These are phyloP conservation scores for Podarcis raffonei DNA, from an alignment of 2,113 vertebrate species.

Conservation along the genomic window DNA sequence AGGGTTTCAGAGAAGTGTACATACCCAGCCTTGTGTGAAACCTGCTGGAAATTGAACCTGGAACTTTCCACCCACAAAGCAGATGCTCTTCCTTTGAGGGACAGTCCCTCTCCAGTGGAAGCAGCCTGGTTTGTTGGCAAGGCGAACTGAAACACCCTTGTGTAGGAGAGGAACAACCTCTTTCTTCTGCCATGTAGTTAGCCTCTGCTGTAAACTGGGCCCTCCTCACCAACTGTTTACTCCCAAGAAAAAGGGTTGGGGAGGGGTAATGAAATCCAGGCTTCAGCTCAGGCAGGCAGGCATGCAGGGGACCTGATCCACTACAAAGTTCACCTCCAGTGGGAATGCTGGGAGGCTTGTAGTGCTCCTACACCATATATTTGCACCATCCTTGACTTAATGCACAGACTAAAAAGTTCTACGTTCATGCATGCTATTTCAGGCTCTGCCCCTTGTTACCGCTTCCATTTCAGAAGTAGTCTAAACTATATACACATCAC, in stretches of 20 bases:
- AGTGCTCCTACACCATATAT: too few species aligned
- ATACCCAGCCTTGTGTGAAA: too few species aligned
- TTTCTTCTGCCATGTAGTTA: not conserved
- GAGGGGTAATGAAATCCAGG: not conserved
- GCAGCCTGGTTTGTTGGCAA: too few species aligned
- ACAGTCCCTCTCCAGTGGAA: too few species aligned
- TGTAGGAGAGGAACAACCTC: not conserved
- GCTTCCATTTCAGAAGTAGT: not conserved
- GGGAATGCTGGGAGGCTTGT: too few species aligned
- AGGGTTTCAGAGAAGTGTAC: too few species aligned
- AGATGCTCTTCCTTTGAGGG: too few species aligned
- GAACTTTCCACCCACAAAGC: too few species aligned
- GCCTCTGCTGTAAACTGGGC: not conserved
- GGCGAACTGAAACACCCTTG: too few species aligned
- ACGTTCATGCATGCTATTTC: not conserved
- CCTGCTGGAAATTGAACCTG: not conserved
- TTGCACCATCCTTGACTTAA: too few species aligned
- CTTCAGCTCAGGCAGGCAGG: not conserved
- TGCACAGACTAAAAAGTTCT: too few species aligned
- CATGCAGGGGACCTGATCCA: not conserved
- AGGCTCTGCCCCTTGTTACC: not conserved
- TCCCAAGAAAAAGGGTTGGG: not conserved
- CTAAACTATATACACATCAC: not conserved
- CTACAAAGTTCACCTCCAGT: not conserved
- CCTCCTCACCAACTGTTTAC: not conserved